Evolutionary conservation across 2,797 vertebrate species (phyloP).

Genomic region (Erpetoichthys calabaricus): DNA sequence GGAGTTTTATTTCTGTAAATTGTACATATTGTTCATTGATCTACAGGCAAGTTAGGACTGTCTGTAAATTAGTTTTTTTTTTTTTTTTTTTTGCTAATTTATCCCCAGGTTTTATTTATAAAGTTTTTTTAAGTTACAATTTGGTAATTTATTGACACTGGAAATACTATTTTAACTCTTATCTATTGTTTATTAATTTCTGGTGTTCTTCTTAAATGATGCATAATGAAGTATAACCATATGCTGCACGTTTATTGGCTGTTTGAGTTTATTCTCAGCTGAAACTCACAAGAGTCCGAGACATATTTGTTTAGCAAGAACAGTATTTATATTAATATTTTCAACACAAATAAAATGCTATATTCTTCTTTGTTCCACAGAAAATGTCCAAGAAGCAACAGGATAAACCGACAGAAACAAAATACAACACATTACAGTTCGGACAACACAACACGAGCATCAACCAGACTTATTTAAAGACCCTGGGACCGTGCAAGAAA

Average conservation of each 20-base stretch:
- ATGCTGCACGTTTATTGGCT: too few species aligned
- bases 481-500: conserved; percentile 11
- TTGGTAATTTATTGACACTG: too few species aligned
- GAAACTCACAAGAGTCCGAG: too few species aligned
- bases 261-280: too few species aligned
- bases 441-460: conserved; percentile 96
- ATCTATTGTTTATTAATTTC: too few species aligned
- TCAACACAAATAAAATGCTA: background rate
- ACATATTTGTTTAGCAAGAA: too few species aligned
- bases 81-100: background rate
- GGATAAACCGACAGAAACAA: conserved; percentile 97
- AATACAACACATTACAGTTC: conserved; percentile 97
- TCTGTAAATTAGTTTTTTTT: background rate
- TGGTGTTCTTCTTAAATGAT: too few species aligned
- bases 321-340: too few species aligned
- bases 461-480: conserved; percentile 93
- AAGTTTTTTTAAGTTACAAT: background rate
- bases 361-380: conserved; percentile 41
- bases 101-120: conserved; percentile 2
- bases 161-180: too few species aligned
- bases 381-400: conserved; percentile 95
- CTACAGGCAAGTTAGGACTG: background rate
- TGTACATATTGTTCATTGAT: background rate
- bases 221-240: too few species aligned
- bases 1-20: too few species aligned